Evolutionary conservation across 2,113 vertebrate genomes (phyloP), one percentile per base, ranked within the genome.

Genomic region (Neolamprologus devosi): DNA sequence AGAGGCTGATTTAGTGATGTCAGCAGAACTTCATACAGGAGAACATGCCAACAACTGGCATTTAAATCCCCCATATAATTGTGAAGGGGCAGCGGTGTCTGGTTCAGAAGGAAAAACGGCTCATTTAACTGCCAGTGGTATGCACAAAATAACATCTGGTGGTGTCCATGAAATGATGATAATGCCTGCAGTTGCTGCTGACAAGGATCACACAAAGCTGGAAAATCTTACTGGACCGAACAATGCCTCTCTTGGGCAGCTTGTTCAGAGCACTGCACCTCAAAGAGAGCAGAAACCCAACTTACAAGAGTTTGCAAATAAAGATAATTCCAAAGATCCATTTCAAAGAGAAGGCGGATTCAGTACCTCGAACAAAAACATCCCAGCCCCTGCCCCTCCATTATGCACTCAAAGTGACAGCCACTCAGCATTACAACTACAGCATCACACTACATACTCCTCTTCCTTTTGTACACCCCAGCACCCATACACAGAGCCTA

Each of bases 81-180:
- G 88, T 37, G 58, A 91, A 42, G 81, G 73, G 81, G 70, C 85
- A 85, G 85, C 58, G 21, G 37, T 49, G 49, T 85, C 90, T 82
- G 80, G 85, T 65, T 91, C 47, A 42, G 83, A 78, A 83, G 87
- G 80, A 80, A 90, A 88, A 63, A 33, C n/a, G 9, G 82, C 88
- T 92, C 85, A 92, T 89, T 86, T 88, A 85, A 79, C 83, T 45
- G 26, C 68, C 55, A 47, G 49, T 65, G 82, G 83, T 70, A 78
- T 86, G 80, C 87, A 89, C 82, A 91, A 92, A 93, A 86, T 84
- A 81, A 85, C 86, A 83, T 90, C 93, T 92, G 87, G 55, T 83
- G 80, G 42, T 80, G 45, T 85, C 85, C 88, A 70, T 21, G 87
- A 91, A 85, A 89, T 83, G 83, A 58, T 58, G 57, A 70, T 85